Conservation (phyloP, 1,140 invertebrate species). For the Dolichoris vasculosae region DNA sequence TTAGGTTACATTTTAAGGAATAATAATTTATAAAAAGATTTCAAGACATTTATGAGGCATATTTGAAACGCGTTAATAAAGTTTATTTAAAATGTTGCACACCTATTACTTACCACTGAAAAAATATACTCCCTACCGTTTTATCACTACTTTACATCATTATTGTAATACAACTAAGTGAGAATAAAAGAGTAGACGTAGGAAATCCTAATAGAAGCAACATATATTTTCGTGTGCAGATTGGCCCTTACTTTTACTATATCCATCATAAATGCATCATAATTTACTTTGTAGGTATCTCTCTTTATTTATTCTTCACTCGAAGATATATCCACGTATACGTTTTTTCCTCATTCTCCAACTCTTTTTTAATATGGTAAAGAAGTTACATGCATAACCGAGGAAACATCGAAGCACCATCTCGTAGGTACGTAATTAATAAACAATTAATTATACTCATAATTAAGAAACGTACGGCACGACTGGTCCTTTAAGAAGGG, state of each 20-base stretch:
- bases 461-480: constrained; percentile 42
- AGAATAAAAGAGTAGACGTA: neutral
- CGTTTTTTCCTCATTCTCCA: neutral
- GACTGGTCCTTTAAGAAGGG: constrained; percentile 26
- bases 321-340: neutral
- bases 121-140: neutral
- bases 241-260: neutral
- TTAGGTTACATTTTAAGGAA: neutral
- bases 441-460: constrained; percentile 51
- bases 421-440: constrained; percentile 40
- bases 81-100: neutral
- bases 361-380: neutral
- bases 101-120: constrained; percentile 8
- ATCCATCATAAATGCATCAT: constrained; percentile 4
- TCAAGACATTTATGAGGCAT: neutral
- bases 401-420: neutral
- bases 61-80: neutral
- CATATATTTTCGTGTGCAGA: neutral
- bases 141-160: neutral
- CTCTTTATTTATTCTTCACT: neutral
- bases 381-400: neutral
- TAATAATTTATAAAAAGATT: constrained; percentile 25
- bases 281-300: neutral
- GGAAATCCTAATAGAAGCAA: neutral
- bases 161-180: neutral